phyloP scores from a whole-genome alignment of 1,140 invertebrate species.

The Globodera rostochiensis region DNA sequence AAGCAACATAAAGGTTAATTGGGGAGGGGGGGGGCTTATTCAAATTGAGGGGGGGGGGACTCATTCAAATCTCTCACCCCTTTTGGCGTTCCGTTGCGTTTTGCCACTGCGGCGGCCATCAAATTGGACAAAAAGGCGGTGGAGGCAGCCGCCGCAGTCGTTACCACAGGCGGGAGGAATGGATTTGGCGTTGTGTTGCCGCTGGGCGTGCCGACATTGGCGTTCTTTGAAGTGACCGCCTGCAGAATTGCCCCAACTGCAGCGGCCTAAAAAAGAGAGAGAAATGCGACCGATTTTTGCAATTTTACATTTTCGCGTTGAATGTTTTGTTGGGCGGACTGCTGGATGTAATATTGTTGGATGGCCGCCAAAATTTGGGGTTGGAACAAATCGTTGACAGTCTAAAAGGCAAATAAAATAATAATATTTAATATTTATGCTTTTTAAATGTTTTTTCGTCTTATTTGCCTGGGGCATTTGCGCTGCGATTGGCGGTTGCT shows the following conservation, averaged over 20 bases:
- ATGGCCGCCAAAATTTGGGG: conserved; percentile 60
- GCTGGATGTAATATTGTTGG: conserved; percentile 60
- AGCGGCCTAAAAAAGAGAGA: conserved; percentile 10
- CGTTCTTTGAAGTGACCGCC: background rate
- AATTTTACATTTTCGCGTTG: conserved; percentile 14
- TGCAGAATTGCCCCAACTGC: conserved; percentile 15
- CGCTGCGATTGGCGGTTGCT: conserved; percentile 31
- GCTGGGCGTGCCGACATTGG: background rate
- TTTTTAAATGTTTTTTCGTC: background rate
- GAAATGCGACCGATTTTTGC: background rate
- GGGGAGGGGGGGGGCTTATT: too few species aligned
- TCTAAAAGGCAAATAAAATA: conserved; percentile 37
- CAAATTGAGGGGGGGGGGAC: background rate
- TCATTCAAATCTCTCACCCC: background rate
- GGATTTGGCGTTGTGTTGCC: conserved; percentile 11
- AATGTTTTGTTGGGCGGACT: conserved; percentile 30
- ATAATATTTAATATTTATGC: too few species aligned
- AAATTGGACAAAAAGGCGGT: conserved; percentile 39
- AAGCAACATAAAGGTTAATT: too few species aligned
- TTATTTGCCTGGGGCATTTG: conserved; percentile 18
- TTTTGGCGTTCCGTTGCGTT: conserved; percentile 14
- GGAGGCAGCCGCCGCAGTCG: conserved; percentile 33
- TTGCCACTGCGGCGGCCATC: conserved; percentile 24
- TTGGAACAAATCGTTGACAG: conserved; percentile 52
- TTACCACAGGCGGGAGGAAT: background rate